Percentiles rank a stretch among this genome's conserved stretches.
Conservation (phyloP, 2,888 invertebrate species). For the Cheilosia vulpina region DNA sequence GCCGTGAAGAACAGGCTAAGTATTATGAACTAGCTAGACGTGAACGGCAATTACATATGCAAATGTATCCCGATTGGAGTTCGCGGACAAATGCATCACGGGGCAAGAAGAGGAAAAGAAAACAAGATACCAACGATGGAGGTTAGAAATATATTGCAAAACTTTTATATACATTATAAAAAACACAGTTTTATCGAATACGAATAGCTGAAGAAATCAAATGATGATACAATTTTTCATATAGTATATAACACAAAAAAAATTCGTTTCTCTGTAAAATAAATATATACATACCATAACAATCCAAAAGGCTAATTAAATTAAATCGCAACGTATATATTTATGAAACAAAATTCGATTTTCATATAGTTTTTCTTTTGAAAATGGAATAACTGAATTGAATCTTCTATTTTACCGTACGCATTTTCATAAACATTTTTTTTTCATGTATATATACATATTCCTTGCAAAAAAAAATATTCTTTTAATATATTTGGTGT, state of each 20-base stretch:
- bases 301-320: slow-evolving; percentile 33
- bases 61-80: slow-evolving; percentile 99
- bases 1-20: slow-evolving; percentile 99
- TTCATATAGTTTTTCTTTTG: slow-evolving; percentile 15
- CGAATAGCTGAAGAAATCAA: slow-evolving; percentile 25
- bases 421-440: slow-evolving; percentile 9
- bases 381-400: slow-evolving; percentile 18
- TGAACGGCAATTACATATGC: slow-evolving; percentile 99
- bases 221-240: slow-evolving; percentile 16
- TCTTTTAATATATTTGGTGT: slow-evolving; percentile 49
- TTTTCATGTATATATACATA: slow-evolving; percentile 59
- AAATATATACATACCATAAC: slow-evolving; percentile 39
- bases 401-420: slow-evolving; percentile 42
- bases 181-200: slow-evolving; percentile 23
- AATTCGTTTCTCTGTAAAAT: slow-evolving; percentile 34
- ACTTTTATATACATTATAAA: slow-evolving; percentile 76
- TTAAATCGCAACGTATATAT: slow-evolving; percentile 44
- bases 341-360: slow-evolving; percentile 32
- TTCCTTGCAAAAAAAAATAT: slow-evolving; percentile 8
- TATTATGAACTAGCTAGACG: slow-evolving; percentile 99
- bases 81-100: slow-evolving; percentile 99
- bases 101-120: slow-evolving; percentile 99
- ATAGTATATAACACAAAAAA: slow-evolving; percentile 17
- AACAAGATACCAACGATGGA: slow-evolving; percentile 98
- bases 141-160: slow-evolving; percentile 86